These are phyloP conservation scores for Siniperca chuatsi DNA, from an alignment of 2,113 vertebrate species.

Conservation along the genomic window DNA sequence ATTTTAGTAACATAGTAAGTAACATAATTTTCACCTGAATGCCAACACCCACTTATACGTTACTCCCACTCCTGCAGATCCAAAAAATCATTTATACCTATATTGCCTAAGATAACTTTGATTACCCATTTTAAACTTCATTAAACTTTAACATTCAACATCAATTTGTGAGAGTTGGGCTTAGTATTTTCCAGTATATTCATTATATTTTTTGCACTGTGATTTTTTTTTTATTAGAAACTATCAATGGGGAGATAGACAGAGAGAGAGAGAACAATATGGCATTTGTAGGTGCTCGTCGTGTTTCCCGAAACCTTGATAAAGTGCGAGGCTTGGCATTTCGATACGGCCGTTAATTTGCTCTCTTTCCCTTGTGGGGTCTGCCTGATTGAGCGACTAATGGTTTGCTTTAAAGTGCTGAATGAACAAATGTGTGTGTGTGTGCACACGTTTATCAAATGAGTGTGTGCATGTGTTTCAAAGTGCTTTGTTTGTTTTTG, in stretches of 20 bases:
- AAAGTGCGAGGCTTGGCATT: constrained; percentile 75
- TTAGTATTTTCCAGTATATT: background rate
- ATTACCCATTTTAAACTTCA: background rate
- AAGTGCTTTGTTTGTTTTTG: constrained; percentile 65
- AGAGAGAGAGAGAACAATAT: constrained; percentile 50
- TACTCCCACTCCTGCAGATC: background rate
- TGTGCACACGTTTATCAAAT: constrained; percentile 43
- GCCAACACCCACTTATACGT: background rate
- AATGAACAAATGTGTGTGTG: constrained; percentile 67
- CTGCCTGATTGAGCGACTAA: constrained; percentile 81
- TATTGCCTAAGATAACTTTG: background rate
- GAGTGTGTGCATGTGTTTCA: constrained; percentile 38
- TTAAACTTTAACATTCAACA: background rate
- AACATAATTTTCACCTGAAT: background rate
- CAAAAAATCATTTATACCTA: background rate
- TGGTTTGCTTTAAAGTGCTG: constrained; percentile 80
- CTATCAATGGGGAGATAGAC: constrained; percentile 7
- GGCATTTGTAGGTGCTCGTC: constrained; percentile 56
- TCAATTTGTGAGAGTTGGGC: background rate
- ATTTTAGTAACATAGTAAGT: no score
- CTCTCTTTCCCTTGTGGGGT: constrained; percentile 73
- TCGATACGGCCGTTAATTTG: constrained; percentile 78
- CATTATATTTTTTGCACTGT: constrained; percentile 2
- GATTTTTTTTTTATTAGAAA: constrained; percentile 9
- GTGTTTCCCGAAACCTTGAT: constrained; percentile 73